Conservation (phyloP, 2,113 vertebrate species). For the Nothoprocta perdicaria region DNA sequence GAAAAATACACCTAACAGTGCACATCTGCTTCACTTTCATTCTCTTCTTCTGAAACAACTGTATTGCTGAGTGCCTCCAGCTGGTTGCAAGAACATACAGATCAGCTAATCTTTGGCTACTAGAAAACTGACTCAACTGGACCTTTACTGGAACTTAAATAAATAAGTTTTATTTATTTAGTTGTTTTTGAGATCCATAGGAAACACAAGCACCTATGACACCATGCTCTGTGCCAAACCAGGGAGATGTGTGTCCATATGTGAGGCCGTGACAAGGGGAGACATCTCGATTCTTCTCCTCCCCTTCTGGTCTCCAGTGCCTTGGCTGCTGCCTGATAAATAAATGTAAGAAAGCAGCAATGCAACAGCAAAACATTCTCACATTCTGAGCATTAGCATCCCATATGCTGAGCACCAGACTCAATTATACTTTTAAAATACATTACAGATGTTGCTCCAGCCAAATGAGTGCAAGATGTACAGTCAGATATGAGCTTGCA, state of each 20-base stretch:
- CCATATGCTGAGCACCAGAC: constrained; percentile 74
- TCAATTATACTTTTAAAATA: constrained; percentile 79
- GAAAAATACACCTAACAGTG: neutral
- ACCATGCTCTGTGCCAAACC: neutral
- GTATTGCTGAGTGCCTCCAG: neutral
- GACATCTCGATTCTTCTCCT: neutral
- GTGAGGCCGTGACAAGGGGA: neutral
- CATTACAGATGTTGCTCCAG: constrained; percentile 75
- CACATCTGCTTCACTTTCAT: neutral
- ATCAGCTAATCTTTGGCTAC: neutral
- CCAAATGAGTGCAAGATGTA: constrained; percentile 81
- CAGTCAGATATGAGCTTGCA: constrained; percentile 61
- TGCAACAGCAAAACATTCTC: constrained; percentile 60
- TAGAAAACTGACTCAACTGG: neutral
- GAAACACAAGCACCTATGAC: neutral
- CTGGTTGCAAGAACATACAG: neutral
- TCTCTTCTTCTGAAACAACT: neutral
- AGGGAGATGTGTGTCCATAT: neutral
- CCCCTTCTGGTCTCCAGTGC: neutral
- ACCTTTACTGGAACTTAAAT: neutral
- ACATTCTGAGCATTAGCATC: constrained; percentile 73
- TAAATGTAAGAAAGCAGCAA: constrained; percentile 74
- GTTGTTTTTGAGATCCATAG: neutral
- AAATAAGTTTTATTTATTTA: neutral
- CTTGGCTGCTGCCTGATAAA: constrained; percentile 70